Evolutionary conservation across 1,140 invertebrate species (phyloP), one percentile per base, ranked within the genome.

Genomic region (Pseudomyrmex pallidus): DNA sequence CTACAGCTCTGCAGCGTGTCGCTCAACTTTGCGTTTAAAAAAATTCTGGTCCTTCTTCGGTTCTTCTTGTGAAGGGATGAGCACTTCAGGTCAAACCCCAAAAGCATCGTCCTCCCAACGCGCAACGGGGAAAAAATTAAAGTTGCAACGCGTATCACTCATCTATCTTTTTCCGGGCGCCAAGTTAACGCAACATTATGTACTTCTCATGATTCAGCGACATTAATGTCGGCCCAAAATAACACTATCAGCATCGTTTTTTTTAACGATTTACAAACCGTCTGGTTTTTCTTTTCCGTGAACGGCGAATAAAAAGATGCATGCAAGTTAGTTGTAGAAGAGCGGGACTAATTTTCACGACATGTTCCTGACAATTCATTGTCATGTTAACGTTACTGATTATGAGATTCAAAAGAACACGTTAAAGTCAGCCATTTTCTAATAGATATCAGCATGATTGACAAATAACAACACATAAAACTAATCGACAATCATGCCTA

Each of bases 101-200:
- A 52, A 74, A 87, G 59, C 74, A 62, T 7, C 35, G 62, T 25
- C 20, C 56, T 10, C 50, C 10, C 54, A 52, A 9, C 46, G 56
- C 50, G 9, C 54, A 52, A 9, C 46, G 56, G 46, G 59, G 67
- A 61, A 89, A 89, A 87, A 90, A 89, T 91, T 90, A 85, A 90
- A 91, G 80, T 90, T 89, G 82, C 84, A 52, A 74, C 90, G 86
- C 90, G 90, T 90, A 90, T 87, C 70, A 50, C 70, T 87, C 85
- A 90, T 90, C 89, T 89, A 90, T 91, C 90, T 90, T 83, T 59
- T 54, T 57, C 77, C 70, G 35, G 77, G 54, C 74, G 72, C 59
- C 82, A 84, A 85, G 85, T 89, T 87, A 91, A 90, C 90, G 84
- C 77, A 88, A 86, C 89, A 87, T 90, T 90, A 88, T 89, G 84